phyloP scores from a whole-genome alignment of 2,797 vertebrate species.

The Okamejei kenojei region DNA sequence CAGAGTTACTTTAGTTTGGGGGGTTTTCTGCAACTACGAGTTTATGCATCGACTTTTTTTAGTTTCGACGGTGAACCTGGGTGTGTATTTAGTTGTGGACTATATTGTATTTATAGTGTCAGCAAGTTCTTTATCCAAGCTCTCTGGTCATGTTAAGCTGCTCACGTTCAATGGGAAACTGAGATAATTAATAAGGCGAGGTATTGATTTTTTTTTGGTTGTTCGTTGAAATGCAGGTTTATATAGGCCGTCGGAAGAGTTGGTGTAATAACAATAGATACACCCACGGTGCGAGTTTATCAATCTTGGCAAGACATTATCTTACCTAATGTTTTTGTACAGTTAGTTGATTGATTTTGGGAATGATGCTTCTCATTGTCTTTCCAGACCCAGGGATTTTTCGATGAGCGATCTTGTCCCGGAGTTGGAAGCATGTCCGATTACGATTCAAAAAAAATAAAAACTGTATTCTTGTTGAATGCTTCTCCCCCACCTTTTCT shows the following conservation, averaged over 20 bases:
- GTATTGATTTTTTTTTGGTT: slow-evolving; percentile 30
- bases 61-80: slow-evolving; percentile 1
- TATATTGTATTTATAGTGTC: slow-evolving; percentile 26
- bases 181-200: slow-evolving; percentile 35
- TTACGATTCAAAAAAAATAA: background rate
- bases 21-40: background rate
- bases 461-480: background rate
- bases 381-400: background rate
- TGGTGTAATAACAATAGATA: slow-evolving; percentile 29
- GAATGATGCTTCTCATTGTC: background rate
- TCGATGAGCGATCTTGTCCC: background rate
- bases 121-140: slow-evolving; percentile 8
- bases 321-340: background rate
- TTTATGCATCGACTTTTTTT: slow-evolving; percentile 16
- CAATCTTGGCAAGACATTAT: slow-evolving; percentile 11
- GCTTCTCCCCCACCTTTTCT: background rate
- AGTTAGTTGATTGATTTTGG: background rate
- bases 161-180: slow-evolving; percentile 23
- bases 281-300: background rate
- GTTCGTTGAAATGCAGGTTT: slow-evolving; percentile 33
- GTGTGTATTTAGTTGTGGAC: slow-evolving; percentile 16
- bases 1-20: background rate
- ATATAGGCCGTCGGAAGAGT: slow-evolving; percentile 24
- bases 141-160: slow-evolving; percentile 20
- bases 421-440: background rate